A percentile compares a stretch with the other conserved stretches of the same genome.
These are phyloP conservation scores for Dicranocentrus wangi DNA, from an alignment of 2,888 invertebrate genomes.

Conservation along the genomic window DNA sequence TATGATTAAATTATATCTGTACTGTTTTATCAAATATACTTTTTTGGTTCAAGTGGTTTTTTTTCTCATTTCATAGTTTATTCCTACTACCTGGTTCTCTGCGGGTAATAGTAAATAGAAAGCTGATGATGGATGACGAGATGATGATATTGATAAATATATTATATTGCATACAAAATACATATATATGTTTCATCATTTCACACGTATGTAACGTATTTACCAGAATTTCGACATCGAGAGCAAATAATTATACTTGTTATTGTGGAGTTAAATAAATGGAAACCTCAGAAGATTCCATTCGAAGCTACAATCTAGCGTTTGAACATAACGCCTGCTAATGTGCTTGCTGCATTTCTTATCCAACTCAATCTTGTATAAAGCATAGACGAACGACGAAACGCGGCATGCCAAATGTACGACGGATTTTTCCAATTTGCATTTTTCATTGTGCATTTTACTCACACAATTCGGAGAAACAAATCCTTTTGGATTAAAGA, in stretches of 20 bases:
- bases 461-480: no score
- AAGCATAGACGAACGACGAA: no score
- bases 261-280: slow-evolving; percentile 51
- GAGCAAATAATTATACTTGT: slow-evolving; percentile 43
- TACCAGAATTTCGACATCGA: slow-evolving; percentile 34
- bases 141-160: slow-evolving; percentile 18
- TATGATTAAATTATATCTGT: slow-evolving; percentile 63
- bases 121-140: slow-evolving; percentile 1
- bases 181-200: slow-evolving; percentile 42
- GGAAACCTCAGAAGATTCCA: slow-evolving; percentile 38
- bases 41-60: slow-evolving; percentile 38
- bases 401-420: no score
- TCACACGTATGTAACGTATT: slow-evolving; percentile 23
- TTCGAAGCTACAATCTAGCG: neutral
- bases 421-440: no score
- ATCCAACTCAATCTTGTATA: no score
- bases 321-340: no score
- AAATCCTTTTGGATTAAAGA: no score
- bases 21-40: slow-evolving; percentile 60
- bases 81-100: slow-evolving; percentile 10
- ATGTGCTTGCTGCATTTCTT: no score
- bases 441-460: no score
- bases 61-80: slow-evolving; percentile 36
- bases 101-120: neutral
- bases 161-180: slow-evolving; percentile 38